Evolutionary conservation across 2,797 vertebrate species (phyloP), one percentile per base, ranked within the genome.

Genomic region (Galago senegalensis): DNA sequence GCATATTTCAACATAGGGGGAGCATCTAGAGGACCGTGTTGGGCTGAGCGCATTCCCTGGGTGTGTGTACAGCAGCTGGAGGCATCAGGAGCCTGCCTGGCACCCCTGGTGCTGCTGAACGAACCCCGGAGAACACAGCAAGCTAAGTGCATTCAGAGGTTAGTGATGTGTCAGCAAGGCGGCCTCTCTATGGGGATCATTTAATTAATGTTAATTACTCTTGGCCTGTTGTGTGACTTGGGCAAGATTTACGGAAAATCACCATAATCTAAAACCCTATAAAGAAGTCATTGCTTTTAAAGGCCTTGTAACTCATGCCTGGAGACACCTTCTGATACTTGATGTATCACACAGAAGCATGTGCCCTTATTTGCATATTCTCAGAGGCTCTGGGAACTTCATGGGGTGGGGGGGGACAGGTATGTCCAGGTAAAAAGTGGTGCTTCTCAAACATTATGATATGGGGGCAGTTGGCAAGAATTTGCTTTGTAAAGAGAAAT

Each of bases 151-250:
- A 0, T 97, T 98, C 91, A 93, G 87, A 98, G 98, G 98, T 98
- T 97, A 94, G 97, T 94, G 93, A 70, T 0, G 5, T 97, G 91
- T 98, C 97, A 91, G 90, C 79, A 53, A 87, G 96, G 94, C 9
- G 2, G 92, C 94, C 18, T 89, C 92, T 95, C 95, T 97, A 97
- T 97, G 94, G 65, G 80, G 73, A 82, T 61, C 75, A 46, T 98
- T 98, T 98, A 98, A 98, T 98, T 98, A 97, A 94, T 85, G 76
- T 93, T 98, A 98, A 96, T 98, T 98, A 91, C 96, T 97, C 67
- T 76, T 92, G 46, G 43, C 79, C 97, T 27, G 12, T 98, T 96
- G 93, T 97, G 81, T 93, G 95, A 83, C 92, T 98, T 13, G 0
- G 56, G 77, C 95, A 96, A 83, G 93, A 97, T 97, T 98, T 98